These are phyloP conservation scores for Nothocercus nigrocapillus DNA, from an alignment of 2,113 vertebrate species.

Conservation along the genomic window DNA sequence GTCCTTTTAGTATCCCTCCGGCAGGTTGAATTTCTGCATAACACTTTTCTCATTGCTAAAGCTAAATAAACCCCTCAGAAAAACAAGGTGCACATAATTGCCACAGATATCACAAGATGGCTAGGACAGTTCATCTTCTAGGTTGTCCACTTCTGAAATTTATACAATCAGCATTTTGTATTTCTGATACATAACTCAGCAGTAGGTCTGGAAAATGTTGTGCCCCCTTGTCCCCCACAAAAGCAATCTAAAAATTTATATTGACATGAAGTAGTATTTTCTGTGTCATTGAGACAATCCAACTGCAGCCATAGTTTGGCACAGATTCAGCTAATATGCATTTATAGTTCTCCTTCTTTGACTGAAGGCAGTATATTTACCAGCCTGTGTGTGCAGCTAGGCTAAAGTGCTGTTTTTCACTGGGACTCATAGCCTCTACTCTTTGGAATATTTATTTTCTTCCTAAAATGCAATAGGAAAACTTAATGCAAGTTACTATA, in stretches of 20 bases:
- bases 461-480: conserved; percentile 35
- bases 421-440: conserved; percentile 52
- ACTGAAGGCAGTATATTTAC: conserved; percentile 58
- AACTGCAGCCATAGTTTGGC: conserved; percentile 45
- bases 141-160: conserved; percentile 5
- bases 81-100: conserved; percentile 15
- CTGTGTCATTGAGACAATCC: conserved; percentile 16
- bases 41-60: neutral
- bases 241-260: conserved; percentile 56
- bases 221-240: neutral
- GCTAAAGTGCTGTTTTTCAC: conserved; percentile 55
- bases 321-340: conserved; percentile 50
- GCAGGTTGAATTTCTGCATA: neutral
- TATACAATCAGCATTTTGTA: conserved; percentile 20
- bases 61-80: neutral
- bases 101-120: neutral
- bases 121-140: conserved; percentile 6
- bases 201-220: neutral
- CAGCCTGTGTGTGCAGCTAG: conserved; percentile 35
- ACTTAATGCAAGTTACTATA: conserved; percentile 44
- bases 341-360: conserved; percentile 56
- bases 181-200: neutral
- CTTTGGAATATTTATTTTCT: conserved; percentile 60
- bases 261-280: conserved; percentile 36
- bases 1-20: neutral